Evolutionary conservation across 2,797 vertebrate genomes (phyloP), one percentile per base, ranked within the genome.

Genomic region (Myotis pilosus): DNA sequence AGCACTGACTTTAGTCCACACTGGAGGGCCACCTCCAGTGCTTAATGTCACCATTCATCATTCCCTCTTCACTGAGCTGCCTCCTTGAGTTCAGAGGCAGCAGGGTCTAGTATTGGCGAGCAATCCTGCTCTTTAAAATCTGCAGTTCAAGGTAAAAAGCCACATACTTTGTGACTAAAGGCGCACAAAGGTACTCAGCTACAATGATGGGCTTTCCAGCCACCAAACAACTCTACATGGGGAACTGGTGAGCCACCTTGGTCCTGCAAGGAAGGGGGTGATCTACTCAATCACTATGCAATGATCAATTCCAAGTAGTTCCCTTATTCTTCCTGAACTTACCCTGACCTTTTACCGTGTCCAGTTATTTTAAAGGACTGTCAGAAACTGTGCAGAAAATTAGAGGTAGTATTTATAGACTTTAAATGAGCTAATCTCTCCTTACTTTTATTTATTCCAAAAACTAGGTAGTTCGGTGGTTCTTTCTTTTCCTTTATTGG

Each of bases 351-450:
- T 91, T 91, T 47, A n/a, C 17, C 28, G 74, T 38, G 16, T 79
- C 71, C 13, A n/a, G 19, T 89, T 68, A 86, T 89, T 94, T 82
- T 47, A 92, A 94, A 92, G 44, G 19, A 81, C 4, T 74, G 12
- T 79, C 57, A 96, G 75, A 87, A 94, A 93, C 83, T 72, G 66
- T 86, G 66, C 64, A 81, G 64, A 88, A 95, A 91, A 84, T 38
- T 38, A 12, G 64, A 87, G 23, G 8, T 36, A 76, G 71, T 89
- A 49, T 44, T 89, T 92, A 60, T 25, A 83, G 80, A 91, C 12
- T 38, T 96, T 74, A 60, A 41, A 88, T 74, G 30, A 96, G 41
- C 53, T 38, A 53, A n/a, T 69, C 22, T 83, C 79, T 76, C 53
- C 51, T 90, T 79, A 49, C 33, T 83, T 92, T 83, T 82, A 84